Evolutionary conservation across 2,888 invertebrate species (phyloP).

Genomic region (Platypus cylindrus): DNA sequence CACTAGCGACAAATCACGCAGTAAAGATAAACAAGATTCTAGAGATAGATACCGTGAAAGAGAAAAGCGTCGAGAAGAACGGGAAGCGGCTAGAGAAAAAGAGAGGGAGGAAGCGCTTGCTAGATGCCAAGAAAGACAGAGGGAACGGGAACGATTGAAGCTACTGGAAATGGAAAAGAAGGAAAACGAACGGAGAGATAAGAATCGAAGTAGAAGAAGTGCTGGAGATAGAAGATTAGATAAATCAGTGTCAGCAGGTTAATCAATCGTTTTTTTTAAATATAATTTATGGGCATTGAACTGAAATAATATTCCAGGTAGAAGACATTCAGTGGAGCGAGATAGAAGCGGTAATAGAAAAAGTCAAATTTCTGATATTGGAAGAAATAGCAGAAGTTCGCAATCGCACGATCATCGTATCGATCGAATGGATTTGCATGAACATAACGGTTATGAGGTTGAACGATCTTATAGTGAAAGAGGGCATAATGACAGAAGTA

Average conservation of each 20-base stretch:
- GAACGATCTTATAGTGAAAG: constrained; percentile 21
- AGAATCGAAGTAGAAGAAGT: constrained; percentile 39
- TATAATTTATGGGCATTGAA: no score
- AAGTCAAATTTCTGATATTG: no score
- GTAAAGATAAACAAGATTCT: constrained; percentile 37
- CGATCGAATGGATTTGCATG: constrained; percentile 20
- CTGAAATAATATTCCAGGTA: no score
- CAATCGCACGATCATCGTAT: constrained; percentile 18
- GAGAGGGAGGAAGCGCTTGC: constrained; percentile 52
- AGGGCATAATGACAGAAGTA: constrained; percentile 28
- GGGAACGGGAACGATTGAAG: constrained; percentile 40
- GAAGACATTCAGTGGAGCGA: constrained; percentile 35
- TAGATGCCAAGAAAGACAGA: constrained; percentile 49
- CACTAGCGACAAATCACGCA: constrained; percentile 10
- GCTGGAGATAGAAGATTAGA: constrained; percentile 46
- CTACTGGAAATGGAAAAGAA: constrained; percentile 35
- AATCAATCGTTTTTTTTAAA: no score
- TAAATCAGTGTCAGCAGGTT: no score
- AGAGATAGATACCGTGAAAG: constrained; percentile 47
- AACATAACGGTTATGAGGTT: constrained; percentile 24
- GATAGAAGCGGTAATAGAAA: constrained; percentile 18
- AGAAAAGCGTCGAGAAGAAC: constrained; percentile 37
- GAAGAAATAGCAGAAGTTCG: constrained; percentile 20
- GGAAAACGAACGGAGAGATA: constrained; percentile 41
- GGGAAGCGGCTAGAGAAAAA: constrained; percentile 47